A percentile compares a stretch with the other conserved stretches of the same genome.
These are phyloP conservation scores for Cettia cetti DNA, from an alignment of 2,113 vertebrate species.

Conservation along the genomic window DNA sequence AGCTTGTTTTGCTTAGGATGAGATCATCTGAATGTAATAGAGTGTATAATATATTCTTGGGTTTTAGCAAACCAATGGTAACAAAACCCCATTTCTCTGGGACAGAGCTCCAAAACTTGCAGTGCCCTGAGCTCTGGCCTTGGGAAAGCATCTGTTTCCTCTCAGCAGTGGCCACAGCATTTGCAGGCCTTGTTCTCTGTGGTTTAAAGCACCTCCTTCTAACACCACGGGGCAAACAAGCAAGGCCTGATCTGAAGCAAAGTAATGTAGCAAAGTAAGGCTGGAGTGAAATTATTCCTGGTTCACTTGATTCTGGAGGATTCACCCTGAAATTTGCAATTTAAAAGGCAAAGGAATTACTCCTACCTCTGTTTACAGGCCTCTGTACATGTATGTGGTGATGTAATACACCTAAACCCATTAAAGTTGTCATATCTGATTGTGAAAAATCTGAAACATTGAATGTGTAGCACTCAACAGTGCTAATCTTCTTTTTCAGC, in stretches of 20 bases:
- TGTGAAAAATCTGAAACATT: background rate
- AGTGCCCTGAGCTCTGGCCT: background rate
- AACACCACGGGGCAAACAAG: background rate
- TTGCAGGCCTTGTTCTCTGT: background rate
- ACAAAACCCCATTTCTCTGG: conserved; percentile 28
- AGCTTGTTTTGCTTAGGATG: conserved; percentile 39
- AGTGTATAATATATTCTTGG: background rate
- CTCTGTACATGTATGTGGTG: background rate
- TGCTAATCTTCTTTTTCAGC: background rate
- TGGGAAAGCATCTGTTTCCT: conserved; percentile 8
- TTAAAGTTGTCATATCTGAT: background rate
- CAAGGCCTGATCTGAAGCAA: background rate
- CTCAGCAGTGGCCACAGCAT: background rate
- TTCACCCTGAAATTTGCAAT: background rate
- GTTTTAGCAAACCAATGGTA: background rate
- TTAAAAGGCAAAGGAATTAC: background rate
- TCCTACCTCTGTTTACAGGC: background rate
- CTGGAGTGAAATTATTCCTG: background rate
- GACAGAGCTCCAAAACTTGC: background rate
- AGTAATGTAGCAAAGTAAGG: background rate
- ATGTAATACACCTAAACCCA: background rate
- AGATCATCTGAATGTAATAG: conserved; percentile 38
- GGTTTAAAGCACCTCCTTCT: background rate
- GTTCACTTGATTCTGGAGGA: background rate
- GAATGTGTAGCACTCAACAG: background rate